Percentiles rank a stretch among this genome's conserved stretches.
Evolutionary conservation across 2,797 vertebrate genomes (phyloP).

Genomic region (Simalia tracyae): DNA sequence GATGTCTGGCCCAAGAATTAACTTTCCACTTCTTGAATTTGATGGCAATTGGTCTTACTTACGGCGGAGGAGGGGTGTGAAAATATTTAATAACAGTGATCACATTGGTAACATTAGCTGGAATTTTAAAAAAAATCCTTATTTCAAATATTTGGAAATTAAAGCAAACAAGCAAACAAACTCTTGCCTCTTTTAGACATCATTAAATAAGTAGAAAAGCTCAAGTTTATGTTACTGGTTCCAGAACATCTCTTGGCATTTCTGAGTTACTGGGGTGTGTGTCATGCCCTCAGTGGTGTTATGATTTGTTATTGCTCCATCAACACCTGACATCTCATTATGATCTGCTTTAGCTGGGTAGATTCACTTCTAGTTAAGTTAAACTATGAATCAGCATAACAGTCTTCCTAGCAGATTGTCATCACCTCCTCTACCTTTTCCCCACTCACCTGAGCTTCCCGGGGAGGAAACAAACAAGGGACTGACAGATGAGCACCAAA

Average conservation of each 20-base stretch:
- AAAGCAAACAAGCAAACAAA: not conserved
- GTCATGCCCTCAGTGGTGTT: accelerated
- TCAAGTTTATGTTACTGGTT: not conserved
- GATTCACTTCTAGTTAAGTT: conserved; percentile 17
- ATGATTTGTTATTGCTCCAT: accelerated
- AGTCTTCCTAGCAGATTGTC: conserved; percentile 37
- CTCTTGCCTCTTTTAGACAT: accelerated
- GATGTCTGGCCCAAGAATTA: not conserved
- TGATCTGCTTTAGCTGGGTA: not conserved
- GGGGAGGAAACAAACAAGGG: not conserved
- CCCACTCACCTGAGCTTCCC: conserved; percentile 8
- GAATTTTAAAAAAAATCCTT: not conserved
- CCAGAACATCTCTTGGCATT: not conserved
- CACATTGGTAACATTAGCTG: not conserved
- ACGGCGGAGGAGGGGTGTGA: not conserved
- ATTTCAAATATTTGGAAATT: not conserved
- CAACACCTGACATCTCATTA: not conserved
- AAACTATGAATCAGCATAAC: conserved; percentile 9
- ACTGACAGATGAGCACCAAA: conserved; percentile 40
- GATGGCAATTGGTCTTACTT: not conserved
- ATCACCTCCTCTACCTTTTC: not conserved
- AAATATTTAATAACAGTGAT: not conserved
- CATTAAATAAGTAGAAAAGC: not conserved
- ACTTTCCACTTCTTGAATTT: not conserved
- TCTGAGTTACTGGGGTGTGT: not conserved